Base-by-base conservation (phyloP, 2,113 vertebrate genomes). In the Sapajus apella region DNA sequence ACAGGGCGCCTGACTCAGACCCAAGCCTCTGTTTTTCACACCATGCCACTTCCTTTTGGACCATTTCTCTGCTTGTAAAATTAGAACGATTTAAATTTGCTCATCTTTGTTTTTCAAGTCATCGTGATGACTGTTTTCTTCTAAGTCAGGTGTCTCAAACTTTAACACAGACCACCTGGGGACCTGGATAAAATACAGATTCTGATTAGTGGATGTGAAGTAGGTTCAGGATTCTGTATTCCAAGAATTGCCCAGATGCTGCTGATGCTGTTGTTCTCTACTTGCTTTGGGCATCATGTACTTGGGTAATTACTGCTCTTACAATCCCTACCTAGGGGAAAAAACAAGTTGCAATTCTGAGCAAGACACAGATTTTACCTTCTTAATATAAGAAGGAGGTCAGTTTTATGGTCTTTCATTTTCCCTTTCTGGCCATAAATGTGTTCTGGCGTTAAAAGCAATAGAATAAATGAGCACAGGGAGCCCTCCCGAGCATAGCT, bases 21-120 rank as follows among this genome's bases (percentile, higher is more conserved):
- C 14, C n/a, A 2, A 7, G 20, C 56, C 52, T 79, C 72, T 50
- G 16, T 30, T 45, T 89, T 43, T 75, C 58, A 7, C 0, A 4
- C 0, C 8, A 7, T 6, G 8, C 61, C 3, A 6, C 73, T 40
- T 73, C 45, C 27, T 23, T 16, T 2, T 0, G 3, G 55, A 20
- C 14, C 35, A 32, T 50, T 79, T 43, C 81, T 43, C 55, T 35
- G 3, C 52, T 86, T 66, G 2, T 89, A 13, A 73, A 37, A 45
- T 37, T 43, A 58, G 66, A 55, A 35, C 5, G 11, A 10, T 37
- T 45, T 45, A 7, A 9, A 70, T 68, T 86, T 20, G 8, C 13
- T 77, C 47, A 43, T 27, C 40, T 56, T 95, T 68, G 45, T 50
- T 45, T 35, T 52, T 25, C 9, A 17, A 6, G 25, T 14, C 76